A percentile compares a stretch with the other conserved stretches of the same genome.
phyloP scores from a whole-genome alignment of 2,113 vertebrate genomes.

The Corythornis madagascariensis region DNA sequence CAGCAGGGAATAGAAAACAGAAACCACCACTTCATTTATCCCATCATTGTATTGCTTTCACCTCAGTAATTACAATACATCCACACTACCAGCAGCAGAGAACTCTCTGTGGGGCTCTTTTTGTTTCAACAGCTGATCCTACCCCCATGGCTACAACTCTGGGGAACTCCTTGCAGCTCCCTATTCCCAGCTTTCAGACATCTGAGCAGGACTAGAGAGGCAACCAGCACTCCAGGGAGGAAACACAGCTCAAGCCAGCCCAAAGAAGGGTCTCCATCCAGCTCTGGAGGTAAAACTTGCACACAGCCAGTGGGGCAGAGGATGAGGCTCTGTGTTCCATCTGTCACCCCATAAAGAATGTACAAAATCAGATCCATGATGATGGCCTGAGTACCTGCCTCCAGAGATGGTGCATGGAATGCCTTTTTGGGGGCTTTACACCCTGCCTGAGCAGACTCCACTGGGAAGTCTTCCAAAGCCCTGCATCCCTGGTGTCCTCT shows the following conservation, averaged over 20 bases:
- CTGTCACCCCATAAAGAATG: background rate
- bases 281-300: background rate
- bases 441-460: background rate
- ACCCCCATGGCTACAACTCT: background rate
- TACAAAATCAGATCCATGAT: background rate
- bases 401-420: background rate
- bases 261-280: background rate
- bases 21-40: background rate
- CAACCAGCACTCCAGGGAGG: background rate
- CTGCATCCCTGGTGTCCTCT: background rate
- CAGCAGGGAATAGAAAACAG: slow-evolving; percentile 27
- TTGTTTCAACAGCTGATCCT: background rate
- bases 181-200: background rate
- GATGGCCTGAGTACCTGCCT: background rate
- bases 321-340: background rate
- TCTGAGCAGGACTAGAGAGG: background rate
- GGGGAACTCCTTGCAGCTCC: background rate
- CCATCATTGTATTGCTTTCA: background rate
- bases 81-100: background rate
- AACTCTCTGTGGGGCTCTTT: background rate
- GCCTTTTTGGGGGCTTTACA: background rate
- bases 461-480: background rate
- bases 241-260: background rate
- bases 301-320: background rate
- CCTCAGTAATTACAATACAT: background rate